Base-by-base conservation (phyloP, 2,113 vertebrate species). In the Nothobranchius furzeri region DNA sequence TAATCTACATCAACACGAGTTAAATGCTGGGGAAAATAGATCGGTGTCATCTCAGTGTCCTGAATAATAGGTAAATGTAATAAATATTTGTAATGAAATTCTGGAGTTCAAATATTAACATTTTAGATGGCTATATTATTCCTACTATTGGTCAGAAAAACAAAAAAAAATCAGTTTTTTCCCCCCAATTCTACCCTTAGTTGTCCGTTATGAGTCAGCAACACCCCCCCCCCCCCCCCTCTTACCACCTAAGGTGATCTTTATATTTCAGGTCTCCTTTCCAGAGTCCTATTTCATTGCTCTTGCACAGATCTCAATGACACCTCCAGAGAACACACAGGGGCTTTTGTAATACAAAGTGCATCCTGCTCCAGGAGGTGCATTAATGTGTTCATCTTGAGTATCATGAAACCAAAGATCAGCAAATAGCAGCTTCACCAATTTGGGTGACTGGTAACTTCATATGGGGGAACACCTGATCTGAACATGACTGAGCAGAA, bases 351-450 rank as follows among this genome's bases (percentile, higher is more conserved):
- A 30, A 65, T 75, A 72, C 24, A 57, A 57, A 46, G 62, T 11
- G 63, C 36, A 43, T 71, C 62, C 81, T 68, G 48, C 58, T 85
- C 77, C 79, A 83, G 61, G 64, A 85, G 73, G 66, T 60, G 55
- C 72, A 82, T 84, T 87, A 73, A 78, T 75, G 65, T n/a, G 13
- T 70, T 67, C 60, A 58, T 81, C 62, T 74, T 46, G 52, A 73
- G 75, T 70, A 70, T 76, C 14, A 15, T 79, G 84, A 89, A 82
- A 87, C 86, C 73, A 43, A 69, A 83, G 65, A 76, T 66, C 43
- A 70, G 45, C 62, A 30, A 12, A 68, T 60, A 79, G 75, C 54
- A 61, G 68, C 59, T 59, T 7, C 63, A 42, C 64, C 58, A 70
- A 70, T 75, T 50, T 70, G 30, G 56, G 53, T 37, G 15, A 64